Evolutionary conservation across 2,113 vertebrate genomes (phyloP).

Genomic region (Limanda limanda): DNA sequence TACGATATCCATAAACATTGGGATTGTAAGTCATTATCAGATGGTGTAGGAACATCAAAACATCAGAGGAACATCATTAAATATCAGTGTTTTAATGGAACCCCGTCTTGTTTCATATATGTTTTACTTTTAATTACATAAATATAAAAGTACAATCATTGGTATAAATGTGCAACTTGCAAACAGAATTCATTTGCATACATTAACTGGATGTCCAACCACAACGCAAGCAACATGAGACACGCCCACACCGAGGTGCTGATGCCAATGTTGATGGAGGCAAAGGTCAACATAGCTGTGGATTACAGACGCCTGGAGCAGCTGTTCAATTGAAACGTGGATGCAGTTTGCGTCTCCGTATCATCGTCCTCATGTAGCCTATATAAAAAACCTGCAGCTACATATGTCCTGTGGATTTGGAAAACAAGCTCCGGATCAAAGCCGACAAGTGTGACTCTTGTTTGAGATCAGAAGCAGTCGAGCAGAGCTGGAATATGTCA

Average conservation of each 20-base stretch:
- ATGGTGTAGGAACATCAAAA: conserved; percentile 5
- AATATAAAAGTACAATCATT: conserved; percentile 88
- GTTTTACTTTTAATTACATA: conserved; percentile 78
- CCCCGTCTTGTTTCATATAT: conserved; percentile 61
- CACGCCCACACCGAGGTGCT: conserved; percentile 36
- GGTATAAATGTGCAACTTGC: conserved; percentile 87
- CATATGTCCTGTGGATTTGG: conserved; percentile 28
- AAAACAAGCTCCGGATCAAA: conserved; percentile 44
- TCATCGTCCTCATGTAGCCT: conserved; percentile 6
- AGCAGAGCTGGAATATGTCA: conserved; percentile 46
- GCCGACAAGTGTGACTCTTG: conserved; percentile 32
- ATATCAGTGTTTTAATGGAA: conserved; percentile 72
- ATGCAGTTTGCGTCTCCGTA: conserved; percentile 6
- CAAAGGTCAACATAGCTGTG: conserved; percentile 51
- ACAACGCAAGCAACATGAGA: conserved; percentile 79
- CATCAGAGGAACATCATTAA: conserved; percentile 45
- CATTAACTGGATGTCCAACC: conserved; percentile 75
- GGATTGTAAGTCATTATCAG: not conserved
- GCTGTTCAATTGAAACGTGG: conserved; percentile 18
- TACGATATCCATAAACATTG: not conserved
- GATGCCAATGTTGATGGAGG: conserved; percentile 20
- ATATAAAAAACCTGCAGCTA: not conserved
- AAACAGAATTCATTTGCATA: conserved; percentile 81
- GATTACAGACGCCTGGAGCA: conserved; percentile 27
- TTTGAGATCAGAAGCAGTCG: conserved; percentile 40